Evolutionary conservation across 2,888 invertebrate species (phyloP).

Genomic region (Cryptus armator): DNA sequence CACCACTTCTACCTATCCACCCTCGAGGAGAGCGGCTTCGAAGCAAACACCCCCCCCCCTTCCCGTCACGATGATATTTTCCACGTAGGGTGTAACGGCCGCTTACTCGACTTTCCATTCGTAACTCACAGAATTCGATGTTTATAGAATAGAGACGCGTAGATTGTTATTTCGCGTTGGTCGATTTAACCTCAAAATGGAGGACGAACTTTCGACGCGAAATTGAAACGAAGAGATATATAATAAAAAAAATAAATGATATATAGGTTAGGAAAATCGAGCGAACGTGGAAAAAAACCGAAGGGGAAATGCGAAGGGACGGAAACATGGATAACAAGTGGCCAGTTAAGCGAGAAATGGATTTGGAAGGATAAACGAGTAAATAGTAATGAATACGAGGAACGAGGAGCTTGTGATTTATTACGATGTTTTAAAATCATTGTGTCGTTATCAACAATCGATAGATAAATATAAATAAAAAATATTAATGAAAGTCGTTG

Average conservation of each 20-base stretch:
- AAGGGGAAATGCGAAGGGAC: neutral
- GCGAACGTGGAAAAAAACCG: neutral
- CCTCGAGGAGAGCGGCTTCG: constrained; percentile 11
- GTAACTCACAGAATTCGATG: neutral
- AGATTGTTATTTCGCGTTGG: constrained; percentile 4
- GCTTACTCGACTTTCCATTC: neutral
- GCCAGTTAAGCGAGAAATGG: neutral
- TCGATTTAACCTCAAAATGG: neutral
- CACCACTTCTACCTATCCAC: constrained; percentile 37
- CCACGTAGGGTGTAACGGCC: constrained; percentile 30
- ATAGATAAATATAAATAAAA: too few species aligned
- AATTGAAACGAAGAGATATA: neutral
- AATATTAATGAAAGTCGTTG: too few species aligned
- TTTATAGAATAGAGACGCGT: neutral
- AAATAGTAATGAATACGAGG: neutral
- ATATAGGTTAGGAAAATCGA: neutral
- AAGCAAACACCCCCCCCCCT: constrained; percentile 9
- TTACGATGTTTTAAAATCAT: too few species aligned
- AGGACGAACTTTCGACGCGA: neutral
- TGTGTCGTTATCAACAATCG: too few species aligned
- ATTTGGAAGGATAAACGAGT: neutral
- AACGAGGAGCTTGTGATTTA: too few species aligned
- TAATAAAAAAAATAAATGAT: neutral
- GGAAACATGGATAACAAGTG: neutral
- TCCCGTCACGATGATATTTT: constrained; percentile 1